Evolutionary conservation across 2,797 vertebrate species (phyloP), one percentile per base, ranked within the genome.

Genomic region (Xiphophorus birchmanni): DNA sequence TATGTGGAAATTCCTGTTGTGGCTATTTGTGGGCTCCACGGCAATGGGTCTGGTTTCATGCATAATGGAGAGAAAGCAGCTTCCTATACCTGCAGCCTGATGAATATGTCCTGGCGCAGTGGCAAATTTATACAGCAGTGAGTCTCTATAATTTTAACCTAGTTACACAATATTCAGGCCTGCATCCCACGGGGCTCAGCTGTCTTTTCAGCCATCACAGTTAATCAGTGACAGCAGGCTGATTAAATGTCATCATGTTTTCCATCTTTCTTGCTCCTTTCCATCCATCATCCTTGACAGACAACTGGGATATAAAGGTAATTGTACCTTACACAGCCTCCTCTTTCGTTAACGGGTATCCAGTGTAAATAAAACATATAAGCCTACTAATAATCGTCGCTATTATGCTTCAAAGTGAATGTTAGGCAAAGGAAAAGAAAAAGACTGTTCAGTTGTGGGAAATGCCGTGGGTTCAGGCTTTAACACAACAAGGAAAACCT

Each of bases 321-420:
- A 84, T 80, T 50, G 82, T 73, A 77, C 37, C 23, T 73, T 78
- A 44, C 23, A 45, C 37, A 79, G 42, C 35, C 47, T 77, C 58
- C 21, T 48, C 52, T 81, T 85, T 81, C 65, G 56, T 74, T 76
- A 50, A 82, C 80, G 29, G 72, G 77, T 82, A 83, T 81, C 26
- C 78, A 23, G 29, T 75, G 77, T 35, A 58, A 83, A 67, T 75
- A 85, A 78, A 87, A 81, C 77, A 86, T 52, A 74, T 58, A 80
- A 88, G 85, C 52, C 50, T 67, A 67, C 54, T 80, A 67, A 79
- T 75, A 76, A n/a, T 52, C 60, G 32, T 48, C 40, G 79, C 75
- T 76, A 81, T 85, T 79, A 82, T 88, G 67, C 44, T 84, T 80
- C 84, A 84, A 87, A 76, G 82, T 79, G 56, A 88, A 86, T 82